Percentiles rank a stretch among this genome's conserved stretches.
Evolutionary conservation across 2,888 invertebrate genomes (phyloP).

Genomic region (Nycteola revayana): DNA sequence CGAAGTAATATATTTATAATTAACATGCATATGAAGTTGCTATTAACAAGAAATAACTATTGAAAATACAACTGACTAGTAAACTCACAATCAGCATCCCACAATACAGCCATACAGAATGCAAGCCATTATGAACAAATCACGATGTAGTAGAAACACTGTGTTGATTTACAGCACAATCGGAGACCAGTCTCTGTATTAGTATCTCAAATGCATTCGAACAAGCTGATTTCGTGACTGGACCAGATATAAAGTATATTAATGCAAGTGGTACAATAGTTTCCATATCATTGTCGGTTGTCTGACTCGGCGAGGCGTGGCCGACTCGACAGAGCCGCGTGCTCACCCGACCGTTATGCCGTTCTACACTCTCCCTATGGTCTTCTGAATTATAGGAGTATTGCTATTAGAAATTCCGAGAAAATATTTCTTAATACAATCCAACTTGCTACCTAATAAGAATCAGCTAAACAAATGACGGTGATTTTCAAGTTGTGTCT

Average conservation of each 20-base stretch:
- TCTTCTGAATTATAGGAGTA: slow-evolving; percentile 42
- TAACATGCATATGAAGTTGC: too few species aligned
- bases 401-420: slow-evolving; percentile 18
- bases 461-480: not conserved
- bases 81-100: too few species aligned
- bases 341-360: slow-evolving; percentile 57
- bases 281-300: slow-evolving; percentile 47
- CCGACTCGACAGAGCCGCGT: slow-evolving; percentile 39
- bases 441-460: too few species aligned
- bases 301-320: slow-evolving; percentile 52
- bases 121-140: slow-evolving; percentile 26
- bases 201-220: slow-evolving; percentile 32
- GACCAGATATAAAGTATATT: slow-evolving; percentile 37
- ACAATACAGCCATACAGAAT: slow-evolving; percentile 10
- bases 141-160: slow-evolving; percentile 31
- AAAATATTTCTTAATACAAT: slow-evolving; percentile 11
- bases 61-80: too few species aligned
- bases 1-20: too few species aligned
- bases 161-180: slow-evolving; percentile 35
- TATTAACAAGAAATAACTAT: too few species aligned
- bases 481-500: too few species aligned
- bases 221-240: slow-evolving; percentile 41
- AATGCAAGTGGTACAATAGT: slow-evolving; percentile 48
- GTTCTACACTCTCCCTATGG: slow-evolving; percentile 47
- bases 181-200: slow-evolving; percentile 18